Base-by-base conservation (phyloP, 2,113 vertebrate genomes). In the Natator depressus region DNA sequence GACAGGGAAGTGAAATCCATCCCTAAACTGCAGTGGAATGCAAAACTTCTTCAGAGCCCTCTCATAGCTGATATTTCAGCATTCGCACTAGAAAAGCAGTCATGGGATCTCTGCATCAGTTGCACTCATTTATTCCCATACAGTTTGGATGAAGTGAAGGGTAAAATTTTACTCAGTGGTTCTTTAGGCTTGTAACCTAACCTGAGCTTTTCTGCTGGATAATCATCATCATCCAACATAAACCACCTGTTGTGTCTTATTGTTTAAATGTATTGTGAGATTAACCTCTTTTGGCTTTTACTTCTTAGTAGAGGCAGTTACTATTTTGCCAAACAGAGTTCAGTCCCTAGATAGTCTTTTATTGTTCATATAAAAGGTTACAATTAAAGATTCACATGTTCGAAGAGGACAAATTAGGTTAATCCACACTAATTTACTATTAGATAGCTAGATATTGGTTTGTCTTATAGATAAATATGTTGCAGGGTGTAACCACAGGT, bases 371-470 rank as follows among this genome's bases (percentile, higher is more conserved):
- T 24, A 46, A 51, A 59, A 29, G 27, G 35, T 13, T 38, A 49
- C 59, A 35, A 2, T 25, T 20, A 51, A 82, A 55, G 84, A 80
- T 55, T 17, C 50, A 19, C 17, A 72, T 38, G 59, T 54, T 78
- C 47, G 42, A 78, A 47, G 85, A 72, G 62, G 14, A 53, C 27
- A 53, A 49, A 84, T 90, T 80, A 42, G 69, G 19, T 54, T 89
- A 89, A 91, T 93, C 57, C 10, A 75, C 82, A 50, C 19, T 91
- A 38, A 3, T 46, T 83, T 86, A 25, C 13, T 65, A 31, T 20
- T 84, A 11, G 50, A 80, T 38, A 78, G 87, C 1, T 0, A 80
- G n/a, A 27, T 6, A 14, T 0, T 0, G 59, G 59, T 95, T 65
- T 87, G 35, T 81, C 57, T 80, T 94, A 59, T 47, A 88, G 84